Evolutionary conservation across 2,797 vertebrate species (phyloP).

Genomic region (Lepus townsendii): DNA sequence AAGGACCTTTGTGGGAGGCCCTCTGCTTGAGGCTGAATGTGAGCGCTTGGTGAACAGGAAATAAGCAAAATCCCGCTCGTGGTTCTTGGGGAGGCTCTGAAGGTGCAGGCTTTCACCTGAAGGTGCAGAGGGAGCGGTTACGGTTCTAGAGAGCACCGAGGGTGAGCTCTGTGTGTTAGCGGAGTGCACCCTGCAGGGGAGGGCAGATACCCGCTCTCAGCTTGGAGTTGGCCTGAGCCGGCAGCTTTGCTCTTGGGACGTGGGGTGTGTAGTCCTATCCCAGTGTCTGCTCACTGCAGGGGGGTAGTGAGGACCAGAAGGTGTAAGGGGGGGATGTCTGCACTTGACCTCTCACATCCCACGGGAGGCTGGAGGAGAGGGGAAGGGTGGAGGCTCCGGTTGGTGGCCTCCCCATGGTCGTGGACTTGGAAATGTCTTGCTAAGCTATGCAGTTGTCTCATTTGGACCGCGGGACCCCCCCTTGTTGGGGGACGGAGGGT

Average conservation of each 20-base stretch:
- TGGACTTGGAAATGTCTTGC: background rate
- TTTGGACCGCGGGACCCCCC: background rate
- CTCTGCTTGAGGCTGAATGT: background rate
- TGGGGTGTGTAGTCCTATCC: background rate
- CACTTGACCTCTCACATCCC: background rate
- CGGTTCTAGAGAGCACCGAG: background rate
- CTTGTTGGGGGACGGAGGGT: too few species aligned
- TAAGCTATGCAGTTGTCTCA: background rate
- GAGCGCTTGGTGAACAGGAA: background rate
- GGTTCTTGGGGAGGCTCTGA: background rate
- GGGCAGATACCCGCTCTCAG: background rate
- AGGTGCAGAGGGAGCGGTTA: background rate
- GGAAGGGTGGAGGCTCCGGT: background rate
- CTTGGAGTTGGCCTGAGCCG: background rate
- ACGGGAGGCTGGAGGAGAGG: background rate
- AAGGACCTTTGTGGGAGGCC: background rate
- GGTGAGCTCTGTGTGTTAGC: background rate
- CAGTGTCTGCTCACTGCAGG: background rate
- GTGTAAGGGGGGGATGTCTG: background rate
- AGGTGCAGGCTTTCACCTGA: background rate
- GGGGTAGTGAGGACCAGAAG: background rate
- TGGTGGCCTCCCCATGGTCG: background rate
- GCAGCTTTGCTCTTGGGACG: background rate
- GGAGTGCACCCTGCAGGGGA: background rate
- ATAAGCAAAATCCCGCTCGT: background rate